These are phyloP conservation scores for Micrasema longulum DNA, from an alignment of 1,140 invertebrate genomes.

Conservation along the genomic window DNA sequence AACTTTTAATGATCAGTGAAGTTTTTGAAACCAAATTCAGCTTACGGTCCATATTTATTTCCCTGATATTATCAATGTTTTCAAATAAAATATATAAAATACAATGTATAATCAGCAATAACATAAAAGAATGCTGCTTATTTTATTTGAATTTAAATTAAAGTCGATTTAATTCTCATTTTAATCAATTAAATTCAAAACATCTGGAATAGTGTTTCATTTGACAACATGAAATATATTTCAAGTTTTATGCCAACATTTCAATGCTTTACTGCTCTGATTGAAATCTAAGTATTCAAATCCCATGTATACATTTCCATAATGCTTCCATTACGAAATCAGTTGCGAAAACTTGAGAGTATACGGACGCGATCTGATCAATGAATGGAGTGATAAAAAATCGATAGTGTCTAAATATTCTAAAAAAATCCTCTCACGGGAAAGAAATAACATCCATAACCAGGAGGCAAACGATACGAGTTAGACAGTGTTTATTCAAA, in stretches of 20 bases:
- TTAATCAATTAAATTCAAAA: too few relatives aligned
- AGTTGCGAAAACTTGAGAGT: constrained; percentile 11
- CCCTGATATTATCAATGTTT: too few relatives aligned
- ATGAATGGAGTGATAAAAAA: constrained; percentile 11
- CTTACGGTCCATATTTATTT: too few relatives aligned
- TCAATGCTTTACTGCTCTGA: not conserved
- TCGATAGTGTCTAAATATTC: constrained; percentile 23
- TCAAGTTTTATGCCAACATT: not conserved
- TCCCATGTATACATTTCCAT: constrained; percentile 18
- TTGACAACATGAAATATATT: too few relatives aligned
- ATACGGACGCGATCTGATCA: constrained; percentile 10
- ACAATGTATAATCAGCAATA: too few relatives aligned
- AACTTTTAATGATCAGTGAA: too few relatives aligned
- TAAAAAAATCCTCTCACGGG: constrained; percentile 40
- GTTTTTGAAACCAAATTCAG: too few relatives aligned
- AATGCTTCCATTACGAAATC: constrained; percentile 28
- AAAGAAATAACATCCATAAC: constrained; percentile 36
- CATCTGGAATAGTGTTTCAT: too few relatives aligned
- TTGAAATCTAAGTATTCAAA: not conserved
- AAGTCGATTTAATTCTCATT: too few relatives aligned
- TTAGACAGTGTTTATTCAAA: constrained; percentile 40
- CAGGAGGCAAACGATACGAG: constrained; percentile 32
- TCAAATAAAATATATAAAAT: too few relatives aligned
- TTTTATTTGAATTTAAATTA: too few relatives aligned
- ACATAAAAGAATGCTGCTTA: too few relatives aligned